A percentile compares a stretch with the other conserved stretches of the same genome.
phyloP scores from a whole-genome alignment of 1,140 invertebrate species.

The Calephelis nemesis region DNA sequence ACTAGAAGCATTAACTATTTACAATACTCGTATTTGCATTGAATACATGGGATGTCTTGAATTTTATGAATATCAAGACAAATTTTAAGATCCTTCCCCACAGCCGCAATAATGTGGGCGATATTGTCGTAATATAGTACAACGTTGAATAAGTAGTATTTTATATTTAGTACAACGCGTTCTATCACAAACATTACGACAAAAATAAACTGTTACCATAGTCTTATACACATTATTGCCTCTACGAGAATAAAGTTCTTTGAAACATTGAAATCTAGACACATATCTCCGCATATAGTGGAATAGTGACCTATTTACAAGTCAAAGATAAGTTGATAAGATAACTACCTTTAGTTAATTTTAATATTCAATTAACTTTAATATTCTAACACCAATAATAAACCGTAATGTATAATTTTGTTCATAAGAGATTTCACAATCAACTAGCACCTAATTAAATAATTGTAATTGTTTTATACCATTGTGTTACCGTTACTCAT shows the following conservation, averaged over 20 bases:
- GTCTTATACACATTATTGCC: no score
- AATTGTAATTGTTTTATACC: slow-evolving; percentile 29
- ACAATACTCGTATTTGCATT: slow-evolving; percentile 13
- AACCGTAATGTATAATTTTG: slow-evolving; percentile 37
- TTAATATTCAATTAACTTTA: background rate
- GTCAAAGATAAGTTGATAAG: background rate
- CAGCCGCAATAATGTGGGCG: background rate
- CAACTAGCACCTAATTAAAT: slow-evolving; percentile 65
- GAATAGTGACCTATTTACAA: no score
- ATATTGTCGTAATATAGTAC: background rate
- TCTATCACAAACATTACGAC: no score
- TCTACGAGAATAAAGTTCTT: no score
- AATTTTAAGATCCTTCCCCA: background rate
- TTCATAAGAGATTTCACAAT: slow-evolving; percentile 62
- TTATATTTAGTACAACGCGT: no score
- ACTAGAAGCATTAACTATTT: slow-evolving; percentile 4
- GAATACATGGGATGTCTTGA: background rate
- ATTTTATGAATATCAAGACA: slow-evolving; percentile 5
- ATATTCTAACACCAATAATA: slow-evolving; percentile 13
- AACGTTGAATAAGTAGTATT: background rate
- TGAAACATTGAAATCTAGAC: no score
- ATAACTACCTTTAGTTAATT: background rate
- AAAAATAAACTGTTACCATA: background rate
- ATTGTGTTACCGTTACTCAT: background rate
- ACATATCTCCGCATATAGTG: no score